These are phyloP conservation scores for Watsonalla cultraria DNA, from an alignment of 2,888 invertebrate genomes.

Conservation along the genomic window DNA sequence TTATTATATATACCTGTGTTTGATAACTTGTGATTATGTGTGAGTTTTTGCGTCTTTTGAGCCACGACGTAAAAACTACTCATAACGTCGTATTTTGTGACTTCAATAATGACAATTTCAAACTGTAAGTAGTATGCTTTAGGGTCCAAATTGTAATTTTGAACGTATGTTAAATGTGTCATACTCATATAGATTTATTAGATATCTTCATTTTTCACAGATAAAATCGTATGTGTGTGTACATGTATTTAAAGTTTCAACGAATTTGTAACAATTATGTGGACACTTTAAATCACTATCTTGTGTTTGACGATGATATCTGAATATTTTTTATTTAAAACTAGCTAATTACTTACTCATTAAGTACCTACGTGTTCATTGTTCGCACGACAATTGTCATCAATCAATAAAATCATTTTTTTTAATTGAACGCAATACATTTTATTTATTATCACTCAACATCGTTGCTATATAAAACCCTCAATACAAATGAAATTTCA, in stretches of 20 bases:
- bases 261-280: constrained; percentile 13
- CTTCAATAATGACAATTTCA: constrained; percentile 11
- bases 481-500: no score
- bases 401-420: constrained; percentile 12
- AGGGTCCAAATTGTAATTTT: constrained; percentile 38
- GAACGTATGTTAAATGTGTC: constrained; percentile 12
- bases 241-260: constrained; percentile 7
- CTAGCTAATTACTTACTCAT: background rate
- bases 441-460: constrained; percentile 14
- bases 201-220: background rate
- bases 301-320: constrained; percentile 1
- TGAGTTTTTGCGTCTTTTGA: constrained; percentile 65
- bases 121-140: constrained; percentile 23
- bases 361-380: constrained; percentile 25
- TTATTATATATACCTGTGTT: constrained; percentile 4
- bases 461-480: background rate
- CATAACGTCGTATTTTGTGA: constrained; percentile 16
- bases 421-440: constrained; percentile 12
- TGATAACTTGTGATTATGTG: constrained; percentile 7
- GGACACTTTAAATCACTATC: constrained; percentile 1
- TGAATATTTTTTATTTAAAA: background rate
- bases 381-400: constrained; percentile 22
- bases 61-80: constrained; percentile 63
- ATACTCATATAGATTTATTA: background rate
- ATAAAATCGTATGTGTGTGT: background rate